phyloP scores from a whole-genome alignment of 2,797 vertebrate species.

The Ceryle rudis region DNA sequence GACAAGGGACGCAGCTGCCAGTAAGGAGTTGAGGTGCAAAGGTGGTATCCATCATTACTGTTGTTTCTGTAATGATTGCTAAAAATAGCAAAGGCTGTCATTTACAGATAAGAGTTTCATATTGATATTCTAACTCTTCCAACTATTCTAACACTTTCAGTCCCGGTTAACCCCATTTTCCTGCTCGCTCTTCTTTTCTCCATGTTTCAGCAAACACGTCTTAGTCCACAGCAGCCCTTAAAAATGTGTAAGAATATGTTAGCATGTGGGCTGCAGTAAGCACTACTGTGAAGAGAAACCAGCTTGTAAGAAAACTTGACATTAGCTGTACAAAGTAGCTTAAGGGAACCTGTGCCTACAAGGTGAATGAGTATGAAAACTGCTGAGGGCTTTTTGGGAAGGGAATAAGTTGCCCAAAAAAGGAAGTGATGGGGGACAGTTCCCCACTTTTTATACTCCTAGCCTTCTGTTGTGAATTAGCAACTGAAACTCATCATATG shows the following conservation, averaged over 20 bases:
- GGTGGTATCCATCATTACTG: neutral
- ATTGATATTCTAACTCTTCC: neutral
- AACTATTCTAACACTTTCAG: neutral
- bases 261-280: neutral
- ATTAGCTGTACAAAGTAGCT: neutral
- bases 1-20: neutral
- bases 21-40: neutral
- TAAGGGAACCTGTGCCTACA: neutral
- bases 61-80: neutral
- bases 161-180: neutral
- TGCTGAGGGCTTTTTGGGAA: neutral
- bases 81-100: neutral
- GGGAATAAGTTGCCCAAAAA: neutral
- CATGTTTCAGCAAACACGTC: fast-evolving
- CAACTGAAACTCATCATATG: neutral
- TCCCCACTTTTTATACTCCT: neutral
- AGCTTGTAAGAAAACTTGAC: neutral
- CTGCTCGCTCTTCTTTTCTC: neutral
- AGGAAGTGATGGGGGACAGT: neutral
- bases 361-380: neutral
- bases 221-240: neutral
- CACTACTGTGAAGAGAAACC: neutral
- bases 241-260: neutral
- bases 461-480: neutral
- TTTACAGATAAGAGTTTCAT: neutral